phyloP scores from a whole-genome alignment of 2,888 invertebrate species.

The Polyommatus icarus region DNA sequence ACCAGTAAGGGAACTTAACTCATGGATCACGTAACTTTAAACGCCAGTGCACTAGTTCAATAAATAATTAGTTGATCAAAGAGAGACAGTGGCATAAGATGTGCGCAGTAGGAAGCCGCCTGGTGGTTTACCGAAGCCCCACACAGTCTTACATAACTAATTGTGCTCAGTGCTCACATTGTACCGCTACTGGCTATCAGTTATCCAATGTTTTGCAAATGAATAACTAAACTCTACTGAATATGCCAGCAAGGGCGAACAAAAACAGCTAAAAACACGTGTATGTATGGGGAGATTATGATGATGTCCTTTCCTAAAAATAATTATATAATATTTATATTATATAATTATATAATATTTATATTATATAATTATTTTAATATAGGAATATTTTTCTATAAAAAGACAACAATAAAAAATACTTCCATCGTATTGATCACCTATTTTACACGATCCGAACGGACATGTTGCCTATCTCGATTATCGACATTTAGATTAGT shows the following conservation, averaged over 20 bases:
- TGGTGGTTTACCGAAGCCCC: conserved; percentile 14
- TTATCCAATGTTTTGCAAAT: not conserved
- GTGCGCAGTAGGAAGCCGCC: conserved; percentile 12
- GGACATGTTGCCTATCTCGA: not conserved
- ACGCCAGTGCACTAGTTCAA: not conserved
- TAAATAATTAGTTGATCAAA: not conserved
- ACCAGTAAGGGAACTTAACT: too few species aligned
- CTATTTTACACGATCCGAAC: not conserved
- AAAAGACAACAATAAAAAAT: too few species aligned
- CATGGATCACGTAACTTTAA: too few species aligned
- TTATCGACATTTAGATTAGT: conserved; percentile 22
- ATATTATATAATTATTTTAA: too few species aligned
- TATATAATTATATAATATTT: too few species aligned
- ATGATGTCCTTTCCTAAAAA: too few species aligned
- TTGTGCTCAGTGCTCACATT: not conserved
- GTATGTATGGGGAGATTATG: too few species aligned
- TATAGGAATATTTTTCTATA: too few species aligned
- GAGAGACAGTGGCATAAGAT: not conserved
- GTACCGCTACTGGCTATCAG: not conserved
- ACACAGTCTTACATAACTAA: conserved; percentile 10
- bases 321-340: too few species aligned
- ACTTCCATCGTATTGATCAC: not conserved
- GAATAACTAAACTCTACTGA: not conserved
- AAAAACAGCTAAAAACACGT: too few species aligned
- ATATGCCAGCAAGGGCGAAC: not conserved